Base-by-base conservation (phyloP, 2,888 invertebrate genomes). In the Lamellibrachia columna region DNA sequence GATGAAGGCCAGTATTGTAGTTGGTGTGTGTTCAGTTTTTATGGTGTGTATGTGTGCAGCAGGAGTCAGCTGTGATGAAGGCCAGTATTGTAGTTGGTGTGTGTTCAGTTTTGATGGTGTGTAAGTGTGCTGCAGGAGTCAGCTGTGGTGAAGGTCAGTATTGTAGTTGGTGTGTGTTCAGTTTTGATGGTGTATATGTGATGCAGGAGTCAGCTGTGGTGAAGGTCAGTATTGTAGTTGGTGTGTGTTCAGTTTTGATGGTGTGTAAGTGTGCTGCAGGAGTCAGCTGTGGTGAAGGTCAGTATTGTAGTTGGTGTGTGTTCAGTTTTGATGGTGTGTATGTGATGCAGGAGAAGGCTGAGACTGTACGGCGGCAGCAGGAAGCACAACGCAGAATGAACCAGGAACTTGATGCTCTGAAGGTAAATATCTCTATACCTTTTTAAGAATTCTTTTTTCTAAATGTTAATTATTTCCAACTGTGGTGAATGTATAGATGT, bases 361-460 rank as follows among this genome's bases (percentile, higher is more conserved):
- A 93, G 91, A 92, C 91, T 8, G 53, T 93, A 28, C 91, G 93
- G 8, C 92, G 92, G 60, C 93, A 95, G 93, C 95, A 95, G 92
- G 96, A 96, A 91, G 95, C 95, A 2, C 93, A 95, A 91, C 94
- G 95, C 55, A 94, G 95, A 94, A 95, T 97, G 92, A 97, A 97
- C 94, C 94, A 94, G 93, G 95, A 94, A 95, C 97, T 95, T 96
- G 96, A 96, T 93, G 95, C 96, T 28, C 75, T 75, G 3, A 75
- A 75, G 75, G 75, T 75, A 15, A 15, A 6, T 91, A 15, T 92
- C 7, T 9, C 55, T 28, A 52, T 28, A 52, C 28, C 55, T 92
- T 91, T n/a, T 91, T 28, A 91, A 91, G 22, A 40, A 91, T 15
- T 52, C 22, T 52, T 11, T 91, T 91, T 91, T 22, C 15, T 22